Evolutionary conservation across 2,888 invertebrate species (phyloP).

Genomic region (Cosmia pyralina): DNA sequence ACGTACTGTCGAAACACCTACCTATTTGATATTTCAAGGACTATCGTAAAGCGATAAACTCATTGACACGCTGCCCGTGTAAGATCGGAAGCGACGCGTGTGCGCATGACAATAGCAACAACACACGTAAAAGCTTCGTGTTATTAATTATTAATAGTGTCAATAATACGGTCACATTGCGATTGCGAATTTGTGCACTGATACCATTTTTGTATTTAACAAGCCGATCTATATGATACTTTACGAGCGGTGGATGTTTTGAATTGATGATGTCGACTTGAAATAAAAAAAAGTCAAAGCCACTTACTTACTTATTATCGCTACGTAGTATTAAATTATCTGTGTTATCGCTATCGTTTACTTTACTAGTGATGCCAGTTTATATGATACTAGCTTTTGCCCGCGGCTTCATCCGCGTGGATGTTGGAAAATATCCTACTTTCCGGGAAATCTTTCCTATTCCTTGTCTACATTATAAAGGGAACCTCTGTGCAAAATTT

Average conservation of each 20-base stretch:
- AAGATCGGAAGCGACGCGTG: slow-evolving; percentile 66
- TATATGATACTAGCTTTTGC: no score
- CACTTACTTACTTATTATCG: no score
- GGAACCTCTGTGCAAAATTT: no score
- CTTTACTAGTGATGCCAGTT: background rate
- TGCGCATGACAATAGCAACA: slow-evolving; percentile 70
- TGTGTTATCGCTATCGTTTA: background rate
- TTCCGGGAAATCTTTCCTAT: no score
- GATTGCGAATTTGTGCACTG: slow-evolving; percentile 56
- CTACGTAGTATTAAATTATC: no score
- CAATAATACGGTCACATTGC: slow-evolving; percentile 58
- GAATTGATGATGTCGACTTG: slow-evolving; percentile 18
- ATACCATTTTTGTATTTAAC: slow-evolving; percentile 56
- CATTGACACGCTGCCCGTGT: slow-evolving; percentile 72
- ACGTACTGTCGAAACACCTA: slow-evolving; percentile 68
- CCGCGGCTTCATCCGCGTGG: no score
- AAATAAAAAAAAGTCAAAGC: no score
- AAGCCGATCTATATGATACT: slow-evolving; percentile 31
- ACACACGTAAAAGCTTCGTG: slow-evolving; percentile 64
- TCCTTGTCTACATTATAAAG: no score
- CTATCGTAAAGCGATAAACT: slow-evolving; percentile 70
- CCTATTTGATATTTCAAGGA: slow-evolving; percentile 71
- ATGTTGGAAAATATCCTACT: no score
- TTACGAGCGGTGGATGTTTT: slow-evolving; percentile 31
- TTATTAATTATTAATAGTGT: slow-evolving; percentile 65